Evolutionary conservation across 2,113 vertebrate species (phyloP), one percentile per base, ranked within the genome.

Genomic region (Petrocephalus microphthalmus): DNA sequence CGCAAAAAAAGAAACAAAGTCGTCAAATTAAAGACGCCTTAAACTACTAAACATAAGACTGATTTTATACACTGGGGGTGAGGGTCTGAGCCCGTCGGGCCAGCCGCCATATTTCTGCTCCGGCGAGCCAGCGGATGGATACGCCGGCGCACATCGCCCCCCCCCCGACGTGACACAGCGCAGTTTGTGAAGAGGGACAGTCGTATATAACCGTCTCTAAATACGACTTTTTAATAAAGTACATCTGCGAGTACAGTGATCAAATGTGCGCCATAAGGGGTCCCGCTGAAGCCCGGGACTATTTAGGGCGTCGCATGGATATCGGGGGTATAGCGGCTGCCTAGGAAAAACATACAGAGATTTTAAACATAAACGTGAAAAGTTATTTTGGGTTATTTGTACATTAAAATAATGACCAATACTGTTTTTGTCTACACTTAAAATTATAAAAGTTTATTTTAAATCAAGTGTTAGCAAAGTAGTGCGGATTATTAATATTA

Each of bases 81-180:
- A n/a, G 10, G 37, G 42, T n/a, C 13, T 7, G 60, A 33, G 3
- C 25, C 37, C 78, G 42, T 37, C 45, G 42, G 85, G 17, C 29
- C 71, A 78, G 53, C 84, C 88, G 88, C 88, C 88, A 89, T 89
- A 51, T 89, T 89, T 87, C 51, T 57, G 64, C 33, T 45, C 52
- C 15, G 25, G 52, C 85, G 17, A 78, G 25, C 67, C 22, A 0
- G 88, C 88, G 88, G 85, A 89, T 25, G 45, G 85, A 89, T 89
- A 64, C 37, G 3, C 42, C 15, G 85, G 74, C 47, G 25, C 71
- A 82, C 45, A 82, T 89, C 71, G 83, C 52, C 37, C 49, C 56
- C 52, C 49, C 37, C 5, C 60, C 37, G 25, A 20, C 47, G 22
- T 53, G 13, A 1, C 2, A 82, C 29, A 17, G 25, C 15, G 5